Conservation (phyloP, 2,113 vertebrate species). For the Atractosteus spatula region DNA sequence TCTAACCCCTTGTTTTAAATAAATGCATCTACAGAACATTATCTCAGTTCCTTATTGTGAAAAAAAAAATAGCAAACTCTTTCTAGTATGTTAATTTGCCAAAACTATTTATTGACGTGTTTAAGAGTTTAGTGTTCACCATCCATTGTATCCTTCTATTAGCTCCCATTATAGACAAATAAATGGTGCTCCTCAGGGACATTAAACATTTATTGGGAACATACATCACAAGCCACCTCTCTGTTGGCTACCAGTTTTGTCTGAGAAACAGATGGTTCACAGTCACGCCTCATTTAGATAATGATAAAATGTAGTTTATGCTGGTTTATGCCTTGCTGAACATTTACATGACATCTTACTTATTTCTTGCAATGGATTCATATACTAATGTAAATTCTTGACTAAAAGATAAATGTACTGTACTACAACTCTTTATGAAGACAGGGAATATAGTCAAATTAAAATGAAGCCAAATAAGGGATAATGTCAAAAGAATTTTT, state of each 20-base stretch:
- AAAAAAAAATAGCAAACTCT: no score
- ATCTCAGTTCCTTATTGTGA: no score
- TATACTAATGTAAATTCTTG: no score
- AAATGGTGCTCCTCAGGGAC: conserved; percentile 46
- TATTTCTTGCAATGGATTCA: no score
- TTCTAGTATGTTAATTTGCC: conserved; percentile 52
- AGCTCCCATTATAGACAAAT: conserved; percentile 64
- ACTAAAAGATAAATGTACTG: no score
- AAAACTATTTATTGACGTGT: conserved; percentile 64
- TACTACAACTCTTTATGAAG: no score
- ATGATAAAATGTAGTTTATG: conserved; percentile 65
- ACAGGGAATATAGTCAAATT: no score
- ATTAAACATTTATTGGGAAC: conserved; percentile 63
- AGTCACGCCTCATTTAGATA: conserved; percentile 61
- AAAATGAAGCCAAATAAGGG: no score
- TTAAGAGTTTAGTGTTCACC: conserved; percentile 55
- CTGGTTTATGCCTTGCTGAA: conserved; percentile 51
- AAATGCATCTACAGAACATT: no score
- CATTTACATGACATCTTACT: conserved; percentile 58
- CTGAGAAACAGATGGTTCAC: conserved; percentile 57
- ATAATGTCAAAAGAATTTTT: no score
- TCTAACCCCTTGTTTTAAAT: no score
- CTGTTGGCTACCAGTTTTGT: conserved; percentile 43
- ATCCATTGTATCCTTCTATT: conserved; percentile 62
- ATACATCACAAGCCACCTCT: conserved; percentile 55